Base-by-base conservation (phyloP, 2,113 vertebrate species). In the Helogale parvula region DNA sequence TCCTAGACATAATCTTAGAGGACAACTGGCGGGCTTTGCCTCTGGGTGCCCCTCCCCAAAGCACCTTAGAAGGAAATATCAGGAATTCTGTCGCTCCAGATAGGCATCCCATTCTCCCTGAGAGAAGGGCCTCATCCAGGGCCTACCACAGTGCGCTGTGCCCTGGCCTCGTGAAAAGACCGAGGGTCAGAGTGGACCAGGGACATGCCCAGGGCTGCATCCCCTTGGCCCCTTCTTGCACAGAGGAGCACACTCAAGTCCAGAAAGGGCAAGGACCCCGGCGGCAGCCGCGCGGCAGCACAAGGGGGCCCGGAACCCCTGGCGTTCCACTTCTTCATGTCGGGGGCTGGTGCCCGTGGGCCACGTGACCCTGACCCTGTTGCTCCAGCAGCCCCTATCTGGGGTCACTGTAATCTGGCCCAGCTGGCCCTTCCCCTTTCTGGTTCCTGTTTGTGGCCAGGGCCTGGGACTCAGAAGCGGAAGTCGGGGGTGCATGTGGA, bases 401-500 rank as follows among this genome's bases (percentile, higher is more conserved):
- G 10, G 25, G 6, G 71, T 19, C 60, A 72, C 50, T 19, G 11
- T 1, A 8, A n/a, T 15, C 11, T 14, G 35, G n/a, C 35, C 52
- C 72, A 5, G n/a, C 17, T 2, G 7, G 21, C 33, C 60, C 87
- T 88, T 87, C 38, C 68, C 31, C 19, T 47, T 85, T 41, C 77
- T 45, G n/a, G n/a, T 96, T 98, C 81, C 85, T 94, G 83, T 87
- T 69, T 88, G 41, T 10, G 38, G 74, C 60, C 66, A 31, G n/a
- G 33, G 31, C 31, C 6, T 33, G 13, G 35, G 33, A 41, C 29
- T 68, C 41, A 35, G 83, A 95, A 66, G 68, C 38, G 77, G 82
- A 77, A 95, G 60, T 41, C 31, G 1, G 23, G 33, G 9, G 19
- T n/a, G 41, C 1, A 12, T 12, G 17, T 38, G 66, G 25, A 33